Conservation (phyloP, 2,888 invertebrate species). For the Heliconius ismenius region DNA sequence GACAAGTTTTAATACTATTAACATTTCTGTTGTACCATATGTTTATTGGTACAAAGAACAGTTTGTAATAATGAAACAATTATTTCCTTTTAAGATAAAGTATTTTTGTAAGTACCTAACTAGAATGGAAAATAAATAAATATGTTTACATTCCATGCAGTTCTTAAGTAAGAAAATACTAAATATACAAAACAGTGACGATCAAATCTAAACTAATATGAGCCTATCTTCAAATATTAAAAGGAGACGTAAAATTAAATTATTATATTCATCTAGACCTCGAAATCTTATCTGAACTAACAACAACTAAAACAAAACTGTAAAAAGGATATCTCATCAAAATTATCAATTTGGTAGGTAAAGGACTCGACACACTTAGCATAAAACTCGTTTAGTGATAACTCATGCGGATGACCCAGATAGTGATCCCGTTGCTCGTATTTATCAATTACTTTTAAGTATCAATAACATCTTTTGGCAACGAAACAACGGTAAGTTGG, state of each 20-base stretch:
- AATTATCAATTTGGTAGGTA: conserved; percentile 24
- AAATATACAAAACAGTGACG: background rate
- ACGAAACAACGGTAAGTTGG: conserved; percentile 27
- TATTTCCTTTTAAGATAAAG: background rate
- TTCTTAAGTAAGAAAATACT: background rate
- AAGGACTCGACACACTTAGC: conserved; percentile 34
- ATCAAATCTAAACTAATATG: background rate
- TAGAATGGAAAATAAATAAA: background rate
- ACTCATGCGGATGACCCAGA: conserved; percentile 38
- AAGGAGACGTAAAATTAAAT: background rate
- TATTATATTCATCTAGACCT: background rate
- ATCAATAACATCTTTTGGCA: conserved; percentile 30
- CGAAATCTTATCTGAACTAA: background rate
- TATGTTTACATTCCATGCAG: background rate
- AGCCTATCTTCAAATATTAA: background rate
- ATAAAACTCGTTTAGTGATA: conserved; percentile 33
- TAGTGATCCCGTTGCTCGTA: conserved; percentile 36
- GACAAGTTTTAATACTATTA: background rate
- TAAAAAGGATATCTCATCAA: conserved; percentile 4
- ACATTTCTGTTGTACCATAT: background rate
- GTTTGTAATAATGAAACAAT: background rate
- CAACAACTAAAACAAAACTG: background rate
- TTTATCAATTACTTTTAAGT: conserved; percentile 37
- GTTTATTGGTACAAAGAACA: background rate
- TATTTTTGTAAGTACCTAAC: background rate